Evolutionary conservation across 2,888 invertebrate species (phyloP).

Genomic region (Elmis aenea): DNA sequence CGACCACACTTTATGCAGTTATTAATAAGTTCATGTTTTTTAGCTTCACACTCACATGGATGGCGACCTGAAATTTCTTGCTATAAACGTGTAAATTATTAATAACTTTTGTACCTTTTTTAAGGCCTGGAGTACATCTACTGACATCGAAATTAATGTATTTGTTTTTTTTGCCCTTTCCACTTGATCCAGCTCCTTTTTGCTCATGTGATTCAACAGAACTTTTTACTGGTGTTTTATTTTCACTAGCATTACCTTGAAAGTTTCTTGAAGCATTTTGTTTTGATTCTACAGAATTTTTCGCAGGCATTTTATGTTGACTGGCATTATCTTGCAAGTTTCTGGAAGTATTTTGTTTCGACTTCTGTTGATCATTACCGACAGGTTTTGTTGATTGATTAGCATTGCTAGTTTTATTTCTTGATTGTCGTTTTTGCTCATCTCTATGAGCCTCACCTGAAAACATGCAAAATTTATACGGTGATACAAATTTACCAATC

Average conservation of each 20-base stretch:
- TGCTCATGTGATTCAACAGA: neutral
- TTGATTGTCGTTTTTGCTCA: too few species aligned
- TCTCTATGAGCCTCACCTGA: too few species aligned
- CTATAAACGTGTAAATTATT: neutral
- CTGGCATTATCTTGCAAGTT: too few species aligned
- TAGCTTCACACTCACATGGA: slow-evolving; percentile 88
- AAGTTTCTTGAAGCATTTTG: neutral
- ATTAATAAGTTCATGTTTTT: slow-evolving; percentile 81
- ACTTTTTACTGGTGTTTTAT: slow-evolving; percentile 8
- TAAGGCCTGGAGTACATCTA: slow-evolving; percentile 52
- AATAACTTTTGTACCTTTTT: slow-evolving; percentile 39
- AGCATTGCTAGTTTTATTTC: too few species aligned
- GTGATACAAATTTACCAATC: too few species aligned
- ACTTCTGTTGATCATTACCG: too few species aligned
- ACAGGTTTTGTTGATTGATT: too few species aligned
- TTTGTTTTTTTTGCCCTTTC: slow-evolving; percentile 61
- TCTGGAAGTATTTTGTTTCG: too few species aligned
- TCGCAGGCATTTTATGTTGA: too few species aligned
- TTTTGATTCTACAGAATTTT: too few species aligned
- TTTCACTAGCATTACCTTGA: slow-evolving; percentile 5
- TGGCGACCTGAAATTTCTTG: slow-evolving; percentile 73
- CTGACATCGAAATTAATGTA: slow-evolving; percentile 70
- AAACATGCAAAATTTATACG: too few species aligned
- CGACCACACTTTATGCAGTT: slow-evolving; percentile 93
- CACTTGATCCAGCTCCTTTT: slow-evolving; percentile 20